Evolutionary conservation across 2,888 invertebrate species (phyloP), one percentile per base, ranked within the genome.

Genomic region (Sminthurides aquaticus): DNA sequence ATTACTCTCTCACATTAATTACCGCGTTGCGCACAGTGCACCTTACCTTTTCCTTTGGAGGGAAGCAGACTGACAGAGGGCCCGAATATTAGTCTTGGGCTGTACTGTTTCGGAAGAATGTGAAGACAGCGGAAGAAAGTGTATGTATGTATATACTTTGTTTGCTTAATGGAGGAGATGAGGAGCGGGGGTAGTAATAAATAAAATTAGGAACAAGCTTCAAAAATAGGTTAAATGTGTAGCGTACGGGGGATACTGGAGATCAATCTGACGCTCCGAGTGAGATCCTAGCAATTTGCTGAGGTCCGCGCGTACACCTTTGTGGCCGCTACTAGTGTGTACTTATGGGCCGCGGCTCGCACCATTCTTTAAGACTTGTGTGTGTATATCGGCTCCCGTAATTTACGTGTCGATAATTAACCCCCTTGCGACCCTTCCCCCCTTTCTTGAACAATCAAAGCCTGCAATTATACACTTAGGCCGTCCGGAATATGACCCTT

Each of bases 331-430:
- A 5, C 43, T 34, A 34, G 8, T 34, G 43, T 34, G 43, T 34
- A 34, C 43, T 34, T 34, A 34, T n/a, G n/a, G n/a, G n/a, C n/a
- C n/a, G n/a, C n/a, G n/a, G n/a, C n/a, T n/a, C n/a, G n/a, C n/a
- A n/a, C n/a, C n/a, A n/a, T n/a, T n/a, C n/a, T n/a, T n/a, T n/a
- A n/a, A n/a, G n/a, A n/a, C n/a, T n/a, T n/a, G n/a, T n/a, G n/a
- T n/a, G n/a, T 11, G 43, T 15, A 15, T 34, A 34, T 34, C 43
- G 43, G 43, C 57, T 34, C 52, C 54, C 58, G 64, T 64, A 64
- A 64, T 64, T 64, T 64, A 64, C 64, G 57, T 64, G 64, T 58
- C 64, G 57, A 54, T 64, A 64, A 64, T 64, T 64, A 64, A 63
- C 63, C 62, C 48, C 43, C 26, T 34, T 34, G 15, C 8, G 43